Evolutionary conservation across 2,888 invertebrate genomes (phyloP).

Genomic region (Alloscopus bannaensis): DNA sequence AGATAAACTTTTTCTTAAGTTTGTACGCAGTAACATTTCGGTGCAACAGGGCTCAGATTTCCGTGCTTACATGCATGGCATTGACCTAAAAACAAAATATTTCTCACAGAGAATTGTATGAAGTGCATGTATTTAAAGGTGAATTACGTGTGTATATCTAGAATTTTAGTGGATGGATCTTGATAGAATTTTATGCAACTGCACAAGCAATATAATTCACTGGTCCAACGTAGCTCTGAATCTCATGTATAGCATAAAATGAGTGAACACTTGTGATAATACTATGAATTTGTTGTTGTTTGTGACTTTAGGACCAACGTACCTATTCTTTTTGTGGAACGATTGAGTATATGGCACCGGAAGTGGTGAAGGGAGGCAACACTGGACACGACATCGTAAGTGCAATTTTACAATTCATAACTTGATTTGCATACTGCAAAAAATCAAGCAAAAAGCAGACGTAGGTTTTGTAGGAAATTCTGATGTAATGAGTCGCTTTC

Average conservation of each 20-base stretch:
- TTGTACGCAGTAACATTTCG: conserved; percentile 4
- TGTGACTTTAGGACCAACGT: conserved; percentile 80
- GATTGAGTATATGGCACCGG: conserved; percentile 98
- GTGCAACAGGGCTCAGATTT: conserved; percentile 1
- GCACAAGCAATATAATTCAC: too few relatives aligned
- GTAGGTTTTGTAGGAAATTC: background rate
- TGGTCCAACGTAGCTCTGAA: too few relatives aligned
- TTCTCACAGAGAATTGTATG: background rate
- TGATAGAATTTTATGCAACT: background rate
- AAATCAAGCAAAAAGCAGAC: background rate
- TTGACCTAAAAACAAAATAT: conserved; percentile 46
- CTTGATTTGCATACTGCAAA: background rate
- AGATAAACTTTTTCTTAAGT: conserved; percentile 1
- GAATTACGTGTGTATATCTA: conserved; percentile 17
- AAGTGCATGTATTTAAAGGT: background rate
- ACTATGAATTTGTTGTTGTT: conserved; percentile 16
- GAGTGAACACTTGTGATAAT: background rate
- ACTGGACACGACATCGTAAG: conserved; percentile 96
- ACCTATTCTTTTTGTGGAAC: conserved; percentile 99
- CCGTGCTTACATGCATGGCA: conserved; percentile 23
- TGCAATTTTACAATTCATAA: conserved; percentile 74
- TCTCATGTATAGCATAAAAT: background rate
- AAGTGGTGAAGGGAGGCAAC: conserved; percentile 86
- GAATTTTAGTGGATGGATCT: too few relatives aligned
- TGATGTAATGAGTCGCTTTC: too few relatives aligned